phyloP scores from a whole-genome alignment of 1,140 invertebrate genomes.

The Glomeris maerens region DNA sequence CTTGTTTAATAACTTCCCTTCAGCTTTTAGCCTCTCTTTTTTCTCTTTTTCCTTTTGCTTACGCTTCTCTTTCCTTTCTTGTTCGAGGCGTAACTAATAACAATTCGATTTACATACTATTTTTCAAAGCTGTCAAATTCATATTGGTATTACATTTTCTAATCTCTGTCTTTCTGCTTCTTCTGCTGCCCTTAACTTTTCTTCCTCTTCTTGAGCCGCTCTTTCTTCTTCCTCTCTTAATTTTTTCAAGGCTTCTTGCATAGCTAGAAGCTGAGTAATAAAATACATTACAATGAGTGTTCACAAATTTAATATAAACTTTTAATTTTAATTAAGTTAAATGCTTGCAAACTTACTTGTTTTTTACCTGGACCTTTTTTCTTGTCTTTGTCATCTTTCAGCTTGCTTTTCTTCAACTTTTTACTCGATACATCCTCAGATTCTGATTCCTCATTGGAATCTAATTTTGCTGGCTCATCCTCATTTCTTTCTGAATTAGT shows the following conservation, averaged over 20 bases:
- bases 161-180: constrained; percentile 29
- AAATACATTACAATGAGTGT: constrained; percentile 1
- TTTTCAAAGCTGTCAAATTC: background rate
- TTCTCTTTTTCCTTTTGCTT: constrained; percentile 91
- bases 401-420: constrained; percentile 39
- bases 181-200: constrained; percentile 50
- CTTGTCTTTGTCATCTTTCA: constrained; percentile 34
- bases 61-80: constrained; percentile 72
- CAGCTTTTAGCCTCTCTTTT: constrained; percentile 79
- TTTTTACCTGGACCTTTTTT: constrained; percentile 23
- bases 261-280: constrained; percentile 58
- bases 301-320: background rate
- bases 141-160: constrained; percentile 20
- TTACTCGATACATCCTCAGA: constrained; percentile 16
- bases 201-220: constrained; percentile 59
- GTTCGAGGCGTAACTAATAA: constrained; percentile 52
- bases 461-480: constrained; percentile 6
- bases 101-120: background rate
- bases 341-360: constrained; percentile 46
- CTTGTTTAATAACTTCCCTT: constrained; percentile 81
- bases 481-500: background rate
- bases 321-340: background rate
- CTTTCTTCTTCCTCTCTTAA: constrained; percentile 82
- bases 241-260: constrained; percentile 75
- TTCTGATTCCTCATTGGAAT: constrained; percentile 16